Conservation (phyloP, 2,797 vertebrate genomes). For the Sebastes baramenuke region DNA sequence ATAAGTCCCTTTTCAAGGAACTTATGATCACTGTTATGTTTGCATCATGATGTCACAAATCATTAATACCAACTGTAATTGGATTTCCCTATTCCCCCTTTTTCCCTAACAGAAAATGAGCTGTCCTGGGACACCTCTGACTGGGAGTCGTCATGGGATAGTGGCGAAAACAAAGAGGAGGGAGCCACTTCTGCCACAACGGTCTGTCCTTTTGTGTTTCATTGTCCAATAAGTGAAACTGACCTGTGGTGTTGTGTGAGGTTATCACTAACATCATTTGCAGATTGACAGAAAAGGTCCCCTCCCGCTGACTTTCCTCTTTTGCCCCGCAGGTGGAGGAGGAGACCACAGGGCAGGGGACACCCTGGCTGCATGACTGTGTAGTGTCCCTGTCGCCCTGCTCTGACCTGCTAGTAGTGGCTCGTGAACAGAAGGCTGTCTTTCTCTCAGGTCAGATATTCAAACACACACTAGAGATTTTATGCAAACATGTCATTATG, state of each 20-base stretch:
- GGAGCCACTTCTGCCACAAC: conserved; percentile 30
- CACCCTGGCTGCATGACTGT: conserved; percentile 93
- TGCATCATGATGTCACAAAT: not conserved
- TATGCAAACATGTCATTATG: not conserved
- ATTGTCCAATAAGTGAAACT: not conserved
- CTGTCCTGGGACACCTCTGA: conserved; percentile 91
- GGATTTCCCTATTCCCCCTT: not conserved
- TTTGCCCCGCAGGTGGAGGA: conserved; percentile 82
- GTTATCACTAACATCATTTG: not conserved
- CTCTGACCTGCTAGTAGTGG: conserved; percentile 94
- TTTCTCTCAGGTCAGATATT: conserved; percentile 91
- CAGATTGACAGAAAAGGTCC: not conserved
- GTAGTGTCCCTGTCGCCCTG: conserved; percentile 93
- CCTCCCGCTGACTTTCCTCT: not conserved
- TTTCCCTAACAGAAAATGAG: conserved; percentile 82
- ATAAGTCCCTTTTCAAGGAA: not conserved
- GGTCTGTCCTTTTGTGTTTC: conserved; percentile 47
- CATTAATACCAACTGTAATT: not conserved
- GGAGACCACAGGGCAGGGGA: conserved; percentile 76
- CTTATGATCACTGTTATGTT: not conserved
- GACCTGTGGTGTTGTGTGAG: not conserved
- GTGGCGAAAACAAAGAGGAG: conserved; percentile 76
- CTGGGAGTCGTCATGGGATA: conserved; percentile 94
- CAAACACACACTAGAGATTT: not conserved
- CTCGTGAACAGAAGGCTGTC: conserved; percentile 91